Conservation (phyloP, 2,113 vertebrate genomes). For the Coryphaenoides rupestris region DNA sequence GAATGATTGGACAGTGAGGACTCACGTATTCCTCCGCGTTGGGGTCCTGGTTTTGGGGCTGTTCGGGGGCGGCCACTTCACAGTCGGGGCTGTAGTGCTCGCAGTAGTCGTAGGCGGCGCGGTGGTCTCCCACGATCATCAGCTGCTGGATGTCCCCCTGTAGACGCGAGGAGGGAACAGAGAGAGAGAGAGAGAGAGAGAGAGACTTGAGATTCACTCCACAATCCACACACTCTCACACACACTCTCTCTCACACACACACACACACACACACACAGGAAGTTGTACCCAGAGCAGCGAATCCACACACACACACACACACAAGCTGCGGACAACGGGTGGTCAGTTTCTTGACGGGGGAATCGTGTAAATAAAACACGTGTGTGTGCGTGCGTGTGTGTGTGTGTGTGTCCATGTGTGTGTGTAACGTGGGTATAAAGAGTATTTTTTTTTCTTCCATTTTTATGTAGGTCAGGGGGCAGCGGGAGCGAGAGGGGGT, state of each 20-base stretch:
- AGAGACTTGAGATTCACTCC: constrained; percentile 24
- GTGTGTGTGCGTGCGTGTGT: no score
- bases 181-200: constrained; percentile 24
- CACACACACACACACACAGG: no score
- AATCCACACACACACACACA: no score
- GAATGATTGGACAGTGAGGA: constrained; percentile 18
- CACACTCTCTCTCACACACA: no score
- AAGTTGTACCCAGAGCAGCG: no score
- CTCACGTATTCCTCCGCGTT: constrained; percentile 88
- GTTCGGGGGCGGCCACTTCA: constrained; percentile 81
- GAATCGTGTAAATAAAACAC: constrained; percentile 23
- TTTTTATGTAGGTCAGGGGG: constrained; percentile 50
- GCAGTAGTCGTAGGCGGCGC: constrained; percentile 93
- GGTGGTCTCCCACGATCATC: constrained; percentile 86
- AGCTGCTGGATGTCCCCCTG: constrained; percentile 98
- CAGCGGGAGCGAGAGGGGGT: constrained; percentile 37
- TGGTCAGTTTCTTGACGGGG: no score
- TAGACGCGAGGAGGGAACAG: constrained; percentile 40
- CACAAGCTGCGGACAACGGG: no score
- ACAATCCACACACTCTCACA: no score
- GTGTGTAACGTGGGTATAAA: constrained; percentile 20
- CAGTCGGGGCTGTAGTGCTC: constrained; percentile 97
- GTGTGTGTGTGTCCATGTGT: no score
- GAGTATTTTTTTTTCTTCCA: background rate
- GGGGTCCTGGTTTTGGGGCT: constrained; percentile 93